Percentiles rank a stretch among this genome's conserved stretches.
These are phyloP conservation scores for Paramuricea clavata DNA, from an alignment of 92 coral and sea anemone species.

Conservation along the genomic window DNA sequence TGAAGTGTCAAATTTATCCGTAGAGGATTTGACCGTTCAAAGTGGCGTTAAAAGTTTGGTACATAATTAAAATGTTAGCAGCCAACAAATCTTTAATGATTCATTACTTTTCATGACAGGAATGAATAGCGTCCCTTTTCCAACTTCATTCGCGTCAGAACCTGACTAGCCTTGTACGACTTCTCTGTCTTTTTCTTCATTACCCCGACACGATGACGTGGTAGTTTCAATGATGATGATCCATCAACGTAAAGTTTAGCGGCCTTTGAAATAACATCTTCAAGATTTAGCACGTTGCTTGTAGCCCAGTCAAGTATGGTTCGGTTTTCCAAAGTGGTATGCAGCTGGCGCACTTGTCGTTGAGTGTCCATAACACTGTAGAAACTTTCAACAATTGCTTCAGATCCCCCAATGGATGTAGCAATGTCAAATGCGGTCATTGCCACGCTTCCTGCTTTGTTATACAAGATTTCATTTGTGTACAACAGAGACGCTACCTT, in stretches of 20 bases:
- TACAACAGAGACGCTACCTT: not conserved
- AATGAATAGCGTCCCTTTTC: too few relatives aligned
- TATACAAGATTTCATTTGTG: not conserved
- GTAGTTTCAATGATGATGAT: not conserved
- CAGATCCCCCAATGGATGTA: not conserved
- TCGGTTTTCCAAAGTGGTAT: not conserved
- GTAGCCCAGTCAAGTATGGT: slow-evolving; percentile 14
- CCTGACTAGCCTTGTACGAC: not conserved
- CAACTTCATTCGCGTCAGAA: too few relatives aligned
- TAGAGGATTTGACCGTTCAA: too few relatives aligned
- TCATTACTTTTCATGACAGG: too few relatives aligned
- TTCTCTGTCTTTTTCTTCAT: not conserved
- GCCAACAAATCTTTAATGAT: too few relatives aligned
- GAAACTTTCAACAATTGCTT: slow-evolving; percentile 8
- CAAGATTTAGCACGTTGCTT: slow-evolving; percentile 1
- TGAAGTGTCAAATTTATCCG: too few relatives aligned
- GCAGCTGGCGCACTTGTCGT: not conserved
- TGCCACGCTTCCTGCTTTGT: not conserved
- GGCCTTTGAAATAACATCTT: not conserved
- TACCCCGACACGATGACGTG: not conserved
- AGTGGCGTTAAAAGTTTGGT: too few relatives aligned
- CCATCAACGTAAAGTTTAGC: slow-evolving; percentile 22
- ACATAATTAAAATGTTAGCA: too few relatives aligned
- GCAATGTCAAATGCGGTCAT: slow-evolving; percentile 23
- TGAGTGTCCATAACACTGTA: slow-evolving; percentile 4